These are phyloP conservation scores for Paralvinella palmiformis DNA, from an alignment of 1,140 invertebrate species.

Conservation along the genomic window DNA sequence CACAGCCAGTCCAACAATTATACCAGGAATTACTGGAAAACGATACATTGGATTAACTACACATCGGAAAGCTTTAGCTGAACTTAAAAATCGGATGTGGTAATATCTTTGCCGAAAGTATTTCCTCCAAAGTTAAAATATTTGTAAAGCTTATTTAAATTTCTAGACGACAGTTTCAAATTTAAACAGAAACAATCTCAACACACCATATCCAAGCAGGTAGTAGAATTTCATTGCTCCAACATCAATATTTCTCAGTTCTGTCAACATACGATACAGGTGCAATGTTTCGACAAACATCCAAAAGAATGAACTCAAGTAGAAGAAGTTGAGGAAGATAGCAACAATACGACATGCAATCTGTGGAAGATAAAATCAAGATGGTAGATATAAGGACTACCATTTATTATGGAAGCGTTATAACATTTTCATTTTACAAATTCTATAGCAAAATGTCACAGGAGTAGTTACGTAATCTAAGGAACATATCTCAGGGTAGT, in stretches of 20 bases:
- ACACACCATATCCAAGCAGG: slow-evolving; percentile 78
- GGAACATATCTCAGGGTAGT: too few species aligned
- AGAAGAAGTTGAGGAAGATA: slow-evolving; percentile 87
- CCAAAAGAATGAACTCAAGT: slow-evolving; percentile 84
- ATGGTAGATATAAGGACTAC: neutral
- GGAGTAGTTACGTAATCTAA: too few species aligned
- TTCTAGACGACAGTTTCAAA: too few species aligned
- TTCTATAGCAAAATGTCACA: too few species aligned
- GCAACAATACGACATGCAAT: slow-evolving; percentile 76
- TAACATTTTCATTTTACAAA: too few species aligned
- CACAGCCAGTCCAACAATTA: slow-evolving; percentile 83
- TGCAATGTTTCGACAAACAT: slow-evolving; percentile 85
- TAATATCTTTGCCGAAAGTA: too few species aligned
- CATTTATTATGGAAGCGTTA: neutral
- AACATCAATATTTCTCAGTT: slow-evolving; percentile 93
- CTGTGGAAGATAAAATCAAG: neutral
- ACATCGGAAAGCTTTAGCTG: too few species aligned
- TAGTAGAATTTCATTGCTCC: slow-evolving; percentile 91
- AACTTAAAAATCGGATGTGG: too few species aligned
- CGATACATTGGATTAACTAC: too few species aligned
- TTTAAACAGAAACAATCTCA: too few species aligned
- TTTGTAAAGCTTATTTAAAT: too few species aligned
- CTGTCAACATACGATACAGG: slow-evolving; percentile 87
- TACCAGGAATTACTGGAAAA: slow-evolving; percentile 65
- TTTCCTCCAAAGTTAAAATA: too few species aligned